Evolutionary conservation across 92 coral and sea anemone species (phyloP), one percentile per base, ranked within the genome.

Genomic region (Anthopleura xanthogrammica): DNA sequence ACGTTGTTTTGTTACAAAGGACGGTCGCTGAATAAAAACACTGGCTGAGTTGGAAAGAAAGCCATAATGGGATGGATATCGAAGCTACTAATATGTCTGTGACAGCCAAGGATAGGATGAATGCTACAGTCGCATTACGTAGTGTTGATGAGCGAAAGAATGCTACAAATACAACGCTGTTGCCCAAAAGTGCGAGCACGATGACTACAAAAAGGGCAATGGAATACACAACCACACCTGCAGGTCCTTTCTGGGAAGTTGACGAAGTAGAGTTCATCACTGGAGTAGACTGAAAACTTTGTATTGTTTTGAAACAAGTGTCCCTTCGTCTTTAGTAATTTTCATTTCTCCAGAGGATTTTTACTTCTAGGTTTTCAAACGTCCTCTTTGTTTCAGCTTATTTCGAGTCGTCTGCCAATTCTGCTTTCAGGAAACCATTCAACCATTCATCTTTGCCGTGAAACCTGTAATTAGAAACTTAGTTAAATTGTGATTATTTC

Each of bases 131-230:
- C 20, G 92, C 88, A 58, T 90, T 86, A 29, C 90, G 89, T 36
- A 93, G 92, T 80, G 90, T 86, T 8, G 93, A 91, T n/a, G 95
- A 88, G 62, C 93, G 95, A 72, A 91, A 93, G 72, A 93, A 93
- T 7, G 97, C 95, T 58, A 91, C 78, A 79, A 92, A 92, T 1
- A 93, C 95, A 11, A 93, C 56, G 5, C 80, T 75, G 74, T 93
- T 93, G 12, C 97, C 97, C 16, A 88, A 71, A 41, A 91, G 52
- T 1, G 97, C 95, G 3, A 91, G 72, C 46, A 87, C 77, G 39
- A 87, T 87, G 22, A 93, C 90, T 0, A 85, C 70, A 72, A 82
- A 79, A 54, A 93, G 74, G 13, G 90, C 88, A 6, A 86, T 57
- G 24, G 95, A 84, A 3, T 89, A 89, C 3, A 73, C 71, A 16